Conservation (phyloP, 1,140 invertebrate species). For the Brachionus rubens region DNA sequence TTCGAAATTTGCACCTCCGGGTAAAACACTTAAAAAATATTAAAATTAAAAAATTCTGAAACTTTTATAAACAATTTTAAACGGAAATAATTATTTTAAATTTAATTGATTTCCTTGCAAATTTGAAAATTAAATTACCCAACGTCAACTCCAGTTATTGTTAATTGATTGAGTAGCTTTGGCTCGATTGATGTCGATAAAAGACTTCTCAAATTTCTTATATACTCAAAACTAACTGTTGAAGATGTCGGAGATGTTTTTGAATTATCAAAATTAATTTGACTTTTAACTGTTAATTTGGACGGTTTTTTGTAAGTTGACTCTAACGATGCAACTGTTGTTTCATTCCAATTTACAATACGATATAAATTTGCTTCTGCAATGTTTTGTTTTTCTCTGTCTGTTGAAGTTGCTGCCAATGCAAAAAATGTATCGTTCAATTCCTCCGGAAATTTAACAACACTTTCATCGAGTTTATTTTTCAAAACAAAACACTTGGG, state of each 20-base stretch:
- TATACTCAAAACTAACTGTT: constrained; percentile 40
- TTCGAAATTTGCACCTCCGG: constrained; percentile 37
- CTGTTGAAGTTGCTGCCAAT: neutral
- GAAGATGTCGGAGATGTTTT: constrained; percentile 27
- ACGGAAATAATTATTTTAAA: no score
- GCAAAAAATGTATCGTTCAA: constrained; percentile 44
- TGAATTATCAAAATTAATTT: neutral
- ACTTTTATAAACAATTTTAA: neutral
- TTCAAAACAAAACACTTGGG: constrained; percentile 20
- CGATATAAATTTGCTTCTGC: constrained; percentile 30
- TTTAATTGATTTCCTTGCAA: no score
- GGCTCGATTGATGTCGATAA: neutral
- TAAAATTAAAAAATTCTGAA: neutral
- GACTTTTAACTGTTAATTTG: neutral
- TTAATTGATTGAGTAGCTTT: constrained; percentile 2
- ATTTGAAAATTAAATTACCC: neutral
- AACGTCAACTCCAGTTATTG: constrained; percentile 24
- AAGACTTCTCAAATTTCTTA: constrained; percentile 15
- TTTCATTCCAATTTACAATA: constrained; percentile 43
- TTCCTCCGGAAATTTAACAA: constrained; percentile 35
- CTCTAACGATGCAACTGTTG: neutral
- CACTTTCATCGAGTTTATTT: constrained; percentile 25
- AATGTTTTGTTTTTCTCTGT: neutral
- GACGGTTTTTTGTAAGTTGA: neutral
- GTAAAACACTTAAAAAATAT: constrained; percentile 35